Percentiles rank a stretch among this genome's conserved stretches.
These are phyloP conservation scores for Pseudopipra pipra DNA, from an alignment of 2,113 vertebrate genomes.

Conservation along the genomic window DNA sequence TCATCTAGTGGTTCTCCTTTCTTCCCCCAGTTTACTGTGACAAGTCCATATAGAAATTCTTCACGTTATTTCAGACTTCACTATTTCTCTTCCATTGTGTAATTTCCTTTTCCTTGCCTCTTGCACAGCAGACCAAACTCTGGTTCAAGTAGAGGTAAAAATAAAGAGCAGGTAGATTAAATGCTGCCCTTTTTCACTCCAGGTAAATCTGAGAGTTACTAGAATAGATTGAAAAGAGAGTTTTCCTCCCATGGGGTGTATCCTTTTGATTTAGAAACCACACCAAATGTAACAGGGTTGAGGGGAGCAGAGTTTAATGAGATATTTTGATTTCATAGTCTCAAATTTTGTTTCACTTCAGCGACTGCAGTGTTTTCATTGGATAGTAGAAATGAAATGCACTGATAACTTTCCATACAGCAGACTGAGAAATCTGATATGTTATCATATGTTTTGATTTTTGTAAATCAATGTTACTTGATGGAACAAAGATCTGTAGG, in stretches of 20 bases:
- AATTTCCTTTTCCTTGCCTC: background rate
- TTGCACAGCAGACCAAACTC: background rate
- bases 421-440: background rate
- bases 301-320: background rate
- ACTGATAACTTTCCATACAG: background rate
- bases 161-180: background rate
- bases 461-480: background rate
- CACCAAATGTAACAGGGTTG: background rate
- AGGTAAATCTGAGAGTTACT: background rate
- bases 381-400: background rate
- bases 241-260: background rate
- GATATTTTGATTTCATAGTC: background rate
- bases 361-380: background rate
- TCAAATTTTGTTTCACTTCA: background rate
- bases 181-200: background rate
- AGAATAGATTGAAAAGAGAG: background rate
- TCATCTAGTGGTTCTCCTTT: background rate
- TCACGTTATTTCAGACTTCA: background rate
- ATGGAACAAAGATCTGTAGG: background rate
- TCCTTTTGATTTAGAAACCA: conserved; percentile 1
- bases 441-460: background rate
- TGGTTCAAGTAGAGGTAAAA: background rate
- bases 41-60: background rate
- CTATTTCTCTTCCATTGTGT: background rate
- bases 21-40: background rate